A percentile compares a stretch with the other conserved stretches of the same genome.
phyloP scores from a whole-genome alignment of 2,888 invertebrate genomes.

The Conomelus anceps region DNA sequence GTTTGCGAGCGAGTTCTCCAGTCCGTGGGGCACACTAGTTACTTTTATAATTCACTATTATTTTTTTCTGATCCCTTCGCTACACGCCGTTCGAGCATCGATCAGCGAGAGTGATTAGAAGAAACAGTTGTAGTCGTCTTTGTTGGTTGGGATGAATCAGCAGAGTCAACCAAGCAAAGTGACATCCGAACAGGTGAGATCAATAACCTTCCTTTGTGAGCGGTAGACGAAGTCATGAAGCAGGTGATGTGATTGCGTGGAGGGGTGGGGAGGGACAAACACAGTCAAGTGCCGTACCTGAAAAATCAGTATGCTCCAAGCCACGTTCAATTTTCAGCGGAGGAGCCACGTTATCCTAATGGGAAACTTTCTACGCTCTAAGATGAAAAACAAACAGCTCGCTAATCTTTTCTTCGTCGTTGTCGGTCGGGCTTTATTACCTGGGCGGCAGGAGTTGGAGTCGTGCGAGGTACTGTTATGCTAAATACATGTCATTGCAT shows the following conservation, averaged over 20 bases:
- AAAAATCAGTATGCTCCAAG: background rate
- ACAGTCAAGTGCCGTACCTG: background rate
- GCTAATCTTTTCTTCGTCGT: background rate
- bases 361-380: background rate
- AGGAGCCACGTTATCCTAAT: background rate
- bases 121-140: background rate
- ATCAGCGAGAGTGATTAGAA: background rate
- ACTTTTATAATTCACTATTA: too few relatives aligned
- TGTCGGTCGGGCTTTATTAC: background rate
- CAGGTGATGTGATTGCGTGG: background rate
- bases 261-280: background rate
- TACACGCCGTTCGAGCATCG: background rate
- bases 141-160: background rate
- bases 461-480: background rate
- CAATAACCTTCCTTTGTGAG: background rate
- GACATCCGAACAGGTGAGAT: background rate
- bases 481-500: background rate
- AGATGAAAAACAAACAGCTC: background rate
- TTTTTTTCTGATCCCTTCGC: too few relatives aligned
- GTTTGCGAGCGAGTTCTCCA: too few relatives aligned
- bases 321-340: background rate
- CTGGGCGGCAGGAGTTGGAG: too few relatives aligned
- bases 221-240: too few relatives aligned
- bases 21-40: too few relatives aligned
- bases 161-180: background rate